Evolutionary conservation across 2,113 vertebrate genomes (phyloP).

Genomic region (Reinhardtius hippoglossoides): DNA sequence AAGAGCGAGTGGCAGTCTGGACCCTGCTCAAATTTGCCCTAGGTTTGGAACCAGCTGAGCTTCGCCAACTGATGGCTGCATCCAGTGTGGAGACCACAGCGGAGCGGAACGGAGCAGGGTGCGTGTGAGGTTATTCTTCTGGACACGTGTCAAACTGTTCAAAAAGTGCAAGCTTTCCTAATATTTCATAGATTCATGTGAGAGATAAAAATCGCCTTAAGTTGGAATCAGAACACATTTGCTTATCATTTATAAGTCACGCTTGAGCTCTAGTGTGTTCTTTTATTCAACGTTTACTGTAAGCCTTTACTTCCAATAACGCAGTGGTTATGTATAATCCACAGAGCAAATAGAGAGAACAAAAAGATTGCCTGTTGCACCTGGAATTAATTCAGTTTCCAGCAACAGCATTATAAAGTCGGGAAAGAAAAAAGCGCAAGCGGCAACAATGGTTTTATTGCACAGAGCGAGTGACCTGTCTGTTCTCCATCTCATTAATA

Average conservation of each 20-base stretch:
- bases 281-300: slow-evolving; percentile 29
- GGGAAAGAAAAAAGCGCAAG: slow-evolving; percentile 19
- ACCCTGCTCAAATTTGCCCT: slow-evolving; percentile 43
- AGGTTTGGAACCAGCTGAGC: slow-evolving; percentile 49
- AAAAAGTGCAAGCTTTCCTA: slow-evolving; percentile 10
- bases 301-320: slow-evolving; percentile 40
- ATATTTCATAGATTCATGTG: slow-evolving; percentile 23
- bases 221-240: slow-evolving; percentile 23
- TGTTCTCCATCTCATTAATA: slow-evolving; percentile 68
- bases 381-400: slow-evolving; percentile 65
- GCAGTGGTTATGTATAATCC: slow-evolving; percentile 49
- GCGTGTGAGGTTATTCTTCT: slow-evolving; percentile 36
- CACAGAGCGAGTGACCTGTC: slow-evolving; percentile 47
- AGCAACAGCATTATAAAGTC: slow-evolving; percentile 46
- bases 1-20: slow-evolving; percentile 46
- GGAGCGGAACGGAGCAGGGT: slow-evolving; percentile 9
- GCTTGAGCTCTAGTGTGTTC: slow-evolving; percentile 10
- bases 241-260: slow-evolving; percentile 20
- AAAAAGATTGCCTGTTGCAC: slow-evolving; percentile 53
- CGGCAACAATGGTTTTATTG: slow-evolving; percentile 49
- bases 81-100: slow-evolving; percentile 21
- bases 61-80: slow-evolving; percentile 30
- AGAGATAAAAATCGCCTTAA: slow-evolving; percentile 23
- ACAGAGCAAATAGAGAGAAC: slow-evolving; percentile 56
- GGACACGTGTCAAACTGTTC: slow-evolving; percentile 14